Evolutionary conservation across 2,888 invertebrate species (phyloP), one percentile per base, ranked within the genome.

Genomic region (Eupithecia vulgata): DNA sequence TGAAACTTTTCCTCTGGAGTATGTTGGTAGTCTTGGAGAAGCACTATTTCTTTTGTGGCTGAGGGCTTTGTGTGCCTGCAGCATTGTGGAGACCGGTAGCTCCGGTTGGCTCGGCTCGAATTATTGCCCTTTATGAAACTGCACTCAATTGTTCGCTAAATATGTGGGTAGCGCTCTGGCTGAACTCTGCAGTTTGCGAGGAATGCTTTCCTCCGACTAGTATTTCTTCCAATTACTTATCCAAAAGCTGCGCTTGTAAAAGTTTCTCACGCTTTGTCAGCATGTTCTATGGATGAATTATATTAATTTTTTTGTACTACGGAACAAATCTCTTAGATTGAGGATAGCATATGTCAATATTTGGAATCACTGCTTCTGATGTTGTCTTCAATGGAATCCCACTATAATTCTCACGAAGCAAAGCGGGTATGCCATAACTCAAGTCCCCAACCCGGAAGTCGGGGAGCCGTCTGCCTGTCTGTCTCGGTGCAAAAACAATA

Each of bases 21-120:
- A 61, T 8, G 61, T 61, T 34, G 17, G 30, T 34, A 61, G 61
- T 61, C 52, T 52, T 13, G 17, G 61, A 17, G 64, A 64, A 37
- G 64, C 64, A 57, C 52, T 70, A 64, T 66, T 72, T 75, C 70
- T 70, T 75, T 72, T 75, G 75, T 75, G 72, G 75, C 35, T 77
- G 79, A 80, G 77, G 75, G 81, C 86, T 86, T 89, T 90, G 89
- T 90, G 85, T 85, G 83, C 81, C 76, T 74, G 81, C 81, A 80
- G 78, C 84, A 86, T 86, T 88, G 87, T 88, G 82, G 75, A 79
- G 88, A 90, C 91, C 89, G 90, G 91, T 91, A 91, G 90, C 90
- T 86, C 90, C 88, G 87, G 91, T 90, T 88, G 79, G 81, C 79
- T 81, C 82, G 84, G 81, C 89, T 88, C 86, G 79, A 87, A 89